Conservation (phyloP, 2,113 vertebrate species). For the Rhizomys pruinosus region DNA sequence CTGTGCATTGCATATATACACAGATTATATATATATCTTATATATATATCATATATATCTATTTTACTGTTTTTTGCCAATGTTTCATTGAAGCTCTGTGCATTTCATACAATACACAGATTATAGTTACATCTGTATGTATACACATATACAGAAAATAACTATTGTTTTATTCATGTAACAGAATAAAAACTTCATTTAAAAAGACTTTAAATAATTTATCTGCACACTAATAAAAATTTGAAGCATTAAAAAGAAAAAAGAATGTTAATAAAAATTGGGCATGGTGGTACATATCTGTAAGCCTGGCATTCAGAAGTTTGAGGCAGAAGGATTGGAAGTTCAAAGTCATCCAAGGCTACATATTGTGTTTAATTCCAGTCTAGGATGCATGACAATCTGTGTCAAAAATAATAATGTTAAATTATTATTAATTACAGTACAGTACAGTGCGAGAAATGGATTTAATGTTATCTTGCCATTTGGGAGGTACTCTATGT, state of each 20-base stretch:
- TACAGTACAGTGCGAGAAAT: constrained; percentile 1
- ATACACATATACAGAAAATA: background rate
- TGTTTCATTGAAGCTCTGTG: too few relatives aligned
- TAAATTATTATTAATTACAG: constrained; percentile 3
- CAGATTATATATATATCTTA: background rate
- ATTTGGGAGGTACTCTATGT: background rate
- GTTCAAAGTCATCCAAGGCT: background rate
- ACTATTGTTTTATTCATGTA: background rate
- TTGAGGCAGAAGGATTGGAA: background rate
- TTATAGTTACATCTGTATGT: background rate
- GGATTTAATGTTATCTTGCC: background rate
- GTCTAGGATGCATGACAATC: too few relatives aligned
- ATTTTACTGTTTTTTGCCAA: too few relatives aligned
- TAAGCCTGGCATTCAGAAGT: background rate
- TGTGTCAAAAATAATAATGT: background rate
- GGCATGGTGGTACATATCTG: background rate
- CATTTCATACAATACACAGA: background rate
- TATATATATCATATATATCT: too few relatives aligned
- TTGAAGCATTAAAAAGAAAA: background rate
- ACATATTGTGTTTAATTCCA: background rate
- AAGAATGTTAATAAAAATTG: background rate
- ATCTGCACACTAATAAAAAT: background rate
- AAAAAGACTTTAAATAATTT: constrained; percentile 17
- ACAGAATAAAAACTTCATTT: constrained; percentile 31
- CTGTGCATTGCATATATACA: background rate